Evolutionary conservation across 2,888 invertebrate species (phyloP).

Genomic region (Hypena proboscidalis): DNA sequence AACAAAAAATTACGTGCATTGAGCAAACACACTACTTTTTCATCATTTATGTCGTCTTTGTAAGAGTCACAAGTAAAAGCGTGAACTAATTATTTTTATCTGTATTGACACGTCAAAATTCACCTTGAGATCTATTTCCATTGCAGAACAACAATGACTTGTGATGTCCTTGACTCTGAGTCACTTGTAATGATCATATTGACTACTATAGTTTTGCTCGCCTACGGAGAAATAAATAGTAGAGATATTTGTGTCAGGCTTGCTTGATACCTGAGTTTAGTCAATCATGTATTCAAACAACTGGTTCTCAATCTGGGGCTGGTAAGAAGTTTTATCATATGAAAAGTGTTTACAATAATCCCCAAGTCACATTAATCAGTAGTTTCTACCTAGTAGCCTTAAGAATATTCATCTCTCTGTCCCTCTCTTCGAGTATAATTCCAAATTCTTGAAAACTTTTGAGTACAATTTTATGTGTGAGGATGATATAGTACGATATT

Average conservation of each 20-base stretch:
- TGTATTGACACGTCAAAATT: conserved; percentile 21
- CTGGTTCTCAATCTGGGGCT: no score
- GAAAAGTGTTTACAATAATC: conserved; percentile 1
- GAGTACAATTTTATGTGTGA: no score
- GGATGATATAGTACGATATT: no score
- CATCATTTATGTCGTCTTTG: no score
- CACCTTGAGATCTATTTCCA: conserved; percentile 45
- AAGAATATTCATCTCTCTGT: no score
- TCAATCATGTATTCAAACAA: conserved; percentile 10
- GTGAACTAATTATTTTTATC: conserved; percentile 15
- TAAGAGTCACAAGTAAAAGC: conserved; percentile 2
- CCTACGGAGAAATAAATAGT: conserved; percentile 25
- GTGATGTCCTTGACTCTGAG: conserved; percentile 50
- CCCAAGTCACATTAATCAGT: neutral
- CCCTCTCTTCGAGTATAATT: no score
- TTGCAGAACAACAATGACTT: conserved; percentile 43
- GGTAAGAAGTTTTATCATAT: no score
- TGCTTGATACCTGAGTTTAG: neutral
- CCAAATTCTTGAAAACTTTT: no score
- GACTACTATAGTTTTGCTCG: conserved; percentile 22
- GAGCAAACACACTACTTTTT: no score
- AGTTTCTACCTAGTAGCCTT: no score
- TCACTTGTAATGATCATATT: conserved; percentile 32
- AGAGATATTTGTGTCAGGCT: conserved; percentile 14
- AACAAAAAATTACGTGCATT: no score